These are phyloP conservation scores for Todiramphus chloris DNA, from an alignment of 2,113 vertebrate species.

Conservation along the genomic window DNA sequence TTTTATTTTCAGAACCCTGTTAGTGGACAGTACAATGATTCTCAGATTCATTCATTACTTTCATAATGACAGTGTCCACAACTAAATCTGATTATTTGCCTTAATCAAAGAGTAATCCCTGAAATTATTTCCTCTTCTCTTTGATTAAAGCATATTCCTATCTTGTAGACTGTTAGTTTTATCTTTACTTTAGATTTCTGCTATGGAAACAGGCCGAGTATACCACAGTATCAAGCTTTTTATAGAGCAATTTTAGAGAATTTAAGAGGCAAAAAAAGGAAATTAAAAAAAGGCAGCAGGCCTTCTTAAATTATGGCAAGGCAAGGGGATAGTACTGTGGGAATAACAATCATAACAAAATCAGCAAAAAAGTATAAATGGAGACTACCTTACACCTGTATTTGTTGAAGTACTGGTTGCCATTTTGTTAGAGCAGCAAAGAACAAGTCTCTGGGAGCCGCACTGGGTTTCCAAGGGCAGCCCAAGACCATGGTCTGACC, in stretches of 20 bases:
- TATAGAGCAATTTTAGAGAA: not conserved
- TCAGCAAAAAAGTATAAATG: not conserved
- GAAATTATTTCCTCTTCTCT: not conserved
- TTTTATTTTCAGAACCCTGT: constrained; percentile 42
- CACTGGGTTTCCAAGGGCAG: not conserved
- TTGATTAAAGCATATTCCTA: not conserved
- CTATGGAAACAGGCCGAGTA: not conserved
- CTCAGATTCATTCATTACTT: constrained; percentile 3
- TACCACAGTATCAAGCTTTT: not conserved
- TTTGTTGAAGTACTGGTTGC: not conserved
- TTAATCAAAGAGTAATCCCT: not conserved
- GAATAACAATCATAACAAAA: not conserved
- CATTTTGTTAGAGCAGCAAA: not conserved
- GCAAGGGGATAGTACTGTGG: not conserved
- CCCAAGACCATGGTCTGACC: not conserved
- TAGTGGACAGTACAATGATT: not conserved
- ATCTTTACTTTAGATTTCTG: not conserved
- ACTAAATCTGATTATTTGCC: not conserved
- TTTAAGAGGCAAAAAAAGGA: not conserved
- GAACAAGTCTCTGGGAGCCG: not conserved
- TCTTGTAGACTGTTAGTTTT: not conserved
- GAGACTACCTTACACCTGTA: not conserved
- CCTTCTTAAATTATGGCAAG: not conserved
- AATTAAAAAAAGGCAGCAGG: not conserved
- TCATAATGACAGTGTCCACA: not conserved